Base-by-base conservation (phyloP, 2,888 invertebrate species). In the Lacanobia wlatinum region DNA sequence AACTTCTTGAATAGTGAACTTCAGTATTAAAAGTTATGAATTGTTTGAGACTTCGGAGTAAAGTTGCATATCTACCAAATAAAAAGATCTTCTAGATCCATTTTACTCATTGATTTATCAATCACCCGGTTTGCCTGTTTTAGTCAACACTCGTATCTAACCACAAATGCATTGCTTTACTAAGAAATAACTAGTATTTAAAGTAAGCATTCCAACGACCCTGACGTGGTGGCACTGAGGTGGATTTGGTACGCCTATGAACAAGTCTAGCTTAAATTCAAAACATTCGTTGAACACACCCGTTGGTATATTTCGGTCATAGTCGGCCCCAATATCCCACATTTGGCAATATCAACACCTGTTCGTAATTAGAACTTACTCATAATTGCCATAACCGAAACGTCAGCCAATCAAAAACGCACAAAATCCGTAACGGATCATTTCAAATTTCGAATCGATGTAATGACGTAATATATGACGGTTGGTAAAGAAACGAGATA, bases 401-500 rank as follows among this genome's bases (percentile, higher is more conserved):
- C 69, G 68, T 76, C 77, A 77, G 73, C 85, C 77, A 86, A 83
- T 85, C 82, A 79, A 74, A 80, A 79, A 52, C 18, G 38, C 58
- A 59, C 70, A 66, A 78, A 84, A 77, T 67, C 73, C 75, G 82
- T 75, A 53, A 78, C 82, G 75, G 73, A 82, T 82, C 71, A 82
- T 83, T 80, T 80, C 53, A 64, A 85, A 83, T 77, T 86, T 80
- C 48, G 66, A 83, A 84, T 73, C 75, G 58, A 75, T 70, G 59
- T 78, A 81, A 77, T 84, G 88, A 85, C 88, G 88, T 92, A 91
- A 94, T 91, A 93, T 91, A 92, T 90, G 88, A 89, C 90, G 89
- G 89, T 92, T 89, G 86, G 87, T 89, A 81, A 87, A 86, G 89
- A 92, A 92, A 92, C 91, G 89, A 89, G 90, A 91, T 89, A 91